Evolutionary conservation across 2,888 invertebrate genomes (phyloP), one percentile per base, ranked within the genome.

Genomic region (Alsophila aescularia): DNA sequence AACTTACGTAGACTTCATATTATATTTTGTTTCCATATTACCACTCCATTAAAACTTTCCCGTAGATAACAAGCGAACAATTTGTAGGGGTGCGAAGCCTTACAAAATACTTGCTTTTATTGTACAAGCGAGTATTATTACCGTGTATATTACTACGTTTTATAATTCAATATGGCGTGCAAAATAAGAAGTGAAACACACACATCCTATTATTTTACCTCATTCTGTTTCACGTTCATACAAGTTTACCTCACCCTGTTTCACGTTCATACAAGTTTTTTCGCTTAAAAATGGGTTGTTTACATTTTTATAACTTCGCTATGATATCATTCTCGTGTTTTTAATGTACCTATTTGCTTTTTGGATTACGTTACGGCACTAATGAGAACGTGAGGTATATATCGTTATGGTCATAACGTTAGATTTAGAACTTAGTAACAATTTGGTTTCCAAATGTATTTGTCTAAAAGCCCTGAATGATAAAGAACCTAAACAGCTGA

Each of bases 301-400:
- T 39, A 39, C 42, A 49, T 43, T 39, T 44, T 40, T 45, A 50
- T 50, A 55, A 13, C 43, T 41, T 36, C 29, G 15, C 40, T 21
- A 55, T 54, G 54, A 49, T 55, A 55, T 55, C 44, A 55, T 55
- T 41, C 16, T 45, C 45, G 36, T 55, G 39, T 45, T 44, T 32
- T 45, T 40, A 24, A 24, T 24, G 24, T 24, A 24, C 7, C 27
- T n/a, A 29, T 36, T 14, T 36, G 37, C 27, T 47, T 40, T n/a
- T 29, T 32, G 27, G 42, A 15, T 39, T 35, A 31, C 12, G 15
- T 39, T 35, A 31, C 12, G n/a, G 21, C n/a, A 21, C 31, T 43
- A 53, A 54, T 39, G 31, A 53, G 37, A 36, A 18, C 29, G 36
- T 18, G 15, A 14, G 1, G 14, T 2, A 27, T 27, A 27, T 27